Conservation (phyloP, 2,113 vertebrate genomes). For the Mirza zaza region DNA sequence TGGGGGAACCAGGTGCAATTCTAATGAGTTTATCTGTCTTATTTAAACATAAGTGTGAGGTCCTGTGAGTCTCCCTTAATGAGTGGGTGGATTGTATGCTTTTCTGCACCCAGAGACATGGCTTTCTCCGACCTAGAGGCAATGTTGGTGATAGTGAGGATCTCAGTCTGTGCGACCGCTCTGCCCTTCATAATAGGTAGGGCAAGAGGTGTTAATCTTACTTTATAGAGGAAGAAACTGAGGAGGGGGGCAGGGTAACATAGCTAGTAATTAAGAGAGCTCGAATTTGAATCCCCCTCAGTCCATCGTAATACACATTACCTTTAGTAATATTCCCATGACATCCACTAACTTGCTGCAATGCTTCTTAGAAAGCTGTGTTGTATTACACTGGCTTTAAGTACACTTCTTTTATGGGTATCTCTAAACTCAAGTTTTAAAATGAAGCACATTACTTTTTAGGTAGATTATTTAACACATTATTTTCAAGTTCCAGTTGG, state of each 20-base stretch:
- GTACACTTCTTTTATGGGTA: background rate
- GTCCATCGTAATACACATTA: background rate
- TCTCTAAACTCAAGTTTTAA: slow-evolving; percentile 23
- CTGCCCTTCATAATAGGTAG: background rate
- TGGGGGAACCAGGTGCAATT: background rate
- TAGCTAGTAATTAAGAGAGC: background rate
- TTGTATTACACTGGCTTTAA: background rate
- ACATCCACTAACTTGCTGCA: background rate
- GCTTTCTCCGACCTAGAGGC: background rate
- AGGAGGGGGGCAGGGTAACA: background rate
- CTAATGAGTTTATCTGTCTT: no score
- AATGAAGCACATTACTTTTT: background rate
- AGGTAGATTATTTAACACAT: background rate
- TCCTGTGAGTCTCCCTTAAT: background rate
- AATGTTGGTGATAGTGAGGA: background rate
- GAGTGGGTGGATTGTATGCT: background rate
- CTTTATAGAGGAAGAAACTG: background rate
- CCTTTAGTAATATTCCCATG: background rate
- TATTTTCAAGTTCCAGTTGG: background rate
- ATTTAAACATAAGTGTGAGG: background rate
- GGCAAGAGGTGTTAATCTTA: background rate
- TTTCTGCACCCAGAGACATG: background rate
- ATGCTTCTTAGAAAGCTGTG: background rate
- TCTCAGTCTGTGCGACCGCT: background rate
- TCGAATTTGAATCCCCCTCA: background rate